A percentile compares a stretch with the other conserved stretches of the same genome.
Conservation (phyloP, 2,888 invertebrate genomes). For the Heterodera filipjevi region DNA sequence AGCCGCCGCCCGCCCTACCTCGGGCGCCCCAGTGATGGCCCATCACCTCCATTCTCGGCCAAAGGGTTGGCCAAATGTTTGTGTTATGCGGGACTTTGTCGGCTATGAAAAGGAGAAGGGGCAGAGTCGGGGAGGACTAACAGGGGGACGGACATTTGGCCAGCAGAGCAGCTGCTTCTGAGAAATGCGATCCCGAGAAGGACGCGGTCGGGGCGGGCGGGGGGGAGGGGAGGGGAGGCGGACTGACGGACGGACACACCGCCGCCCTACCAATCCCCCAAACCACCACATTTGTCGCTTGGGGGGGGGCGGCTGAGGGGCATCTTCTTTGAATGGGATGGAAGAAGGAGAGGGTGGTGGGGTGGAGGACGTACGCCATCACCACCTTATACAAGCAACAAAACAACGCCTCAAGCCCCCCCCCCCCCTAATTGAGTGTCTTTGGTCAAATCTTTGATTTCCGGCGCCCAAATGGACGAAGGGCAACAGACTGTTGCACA, state of each 20-base stretch:
- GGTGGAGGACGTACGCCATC: too few species aligned
- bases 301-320: neutral
- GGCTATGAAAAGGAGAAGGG: neutral
- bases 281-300: neutral
- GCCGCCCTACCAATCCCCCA: neutral
- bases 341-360: neutral
- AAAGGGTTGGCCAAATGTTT: too few species aligned
- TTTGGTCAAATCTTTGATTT: neutral
- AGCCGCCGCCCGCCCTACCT: too few species aligned
- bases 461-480: neutral
- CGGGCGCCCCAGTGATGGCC: too few species aligned
- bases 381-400: neutral
- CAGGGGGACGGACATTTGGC: neutral
- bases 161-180: constrained; percentile 11
- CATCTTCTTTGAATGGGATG: neutral
- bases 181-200: constrained; percentile 22
- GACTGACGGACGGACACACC: neutral
- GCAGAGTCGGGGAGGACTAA: neutral
- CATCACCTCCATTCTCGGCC: too few species aligned
- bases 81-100: too few species aligned
- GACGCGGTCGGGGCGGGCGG: neutral
- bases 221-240: too few species aligned
- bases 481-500: too few species aligned
- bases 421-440: neutral
- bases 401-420: too few species aligned